Base-by-base conservation (phyloP, 2,113 vertebrate species). In the Brevimyrus niger region DNA sequence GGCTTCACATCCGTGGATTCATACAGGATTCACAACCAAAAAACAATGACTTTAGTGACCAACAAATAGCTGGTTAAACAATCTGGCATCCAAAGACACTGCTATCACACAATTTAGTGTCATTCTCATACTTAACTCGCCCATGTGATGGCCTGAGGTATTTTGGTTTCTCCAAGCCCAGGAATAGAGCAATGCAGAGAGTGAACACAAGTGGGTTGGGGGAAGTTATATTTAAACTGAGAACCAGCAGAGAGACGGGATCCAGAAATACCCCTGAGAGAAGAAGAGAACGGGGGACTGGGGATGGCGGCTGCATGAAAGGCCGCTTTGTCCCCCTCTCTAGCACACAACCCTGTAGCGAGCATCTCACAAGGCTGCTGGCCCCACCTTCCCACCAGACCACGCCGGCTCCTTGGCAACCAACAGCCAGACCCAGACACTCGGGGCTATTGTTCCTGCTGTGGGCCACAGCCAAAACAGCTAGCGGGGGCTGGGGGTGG, bases 191-290 rank as follows among this genome's bases (percentile, higher is more conserved):
- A 35, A 53, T 6, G 85, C 47, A 87, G 48, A 87, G 82, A 44
- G 50, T 87, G 88, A 76, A 89, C 85, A 86, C 89, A 92, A 92
- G 91, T 83, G 91, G 89, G 91, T 88, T 90, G 93, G 88, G 92
- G 91, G 87, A 46, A 87, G 93, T 94, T 94, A 94, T 93, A 95
- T 94, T 95, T 95, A 95, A 95, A 95, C 93, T 53, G 90, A 91
- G 65, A 84, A 88, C 31, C 82, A 47, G 50, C 31, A 85, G 84
- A 17, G 69, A 61, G 50, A 84, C 55, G 85, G 82, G n/a, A 83
- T 47, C 48, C 85, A 31, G 86, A 92, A 91, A 90, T 92, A 93
- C 91, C 88, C 91, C 19, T 46, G 80, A 88, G 87, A 2, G 38
- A 86, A 88, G 61, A 51, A 10, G 48, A 86, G 65, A 53, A 91